phyloP scores from a whole-genome alignment of 2,113 vertebrate genomes.

The Pheucticus melanocephalus region DNA sequence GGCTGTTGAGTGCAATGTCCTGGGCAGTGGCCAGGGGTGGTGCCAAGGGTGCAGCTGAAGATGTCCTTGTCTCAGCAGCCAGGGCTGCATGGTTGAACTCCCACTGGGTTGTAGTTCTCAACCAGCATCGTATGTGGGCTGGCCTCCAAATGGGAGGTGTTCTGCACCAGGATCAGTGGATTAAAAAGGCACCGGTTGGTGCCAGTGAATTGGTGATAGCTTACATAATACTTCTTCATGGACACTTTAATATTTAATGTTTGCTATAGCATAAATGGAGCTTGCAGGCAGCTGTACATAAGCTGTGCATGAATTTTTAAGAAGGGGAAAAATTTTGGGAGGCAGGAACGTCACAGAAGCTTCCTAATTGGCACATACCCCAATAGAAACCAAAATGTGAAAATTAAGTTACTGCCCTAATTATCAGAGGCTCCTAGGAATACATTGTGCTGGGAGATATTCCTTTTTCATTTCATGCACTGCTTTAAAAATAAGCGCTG shows the following conservation, averaged over 20 bases:
- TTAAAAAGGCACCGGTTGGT: neutral
- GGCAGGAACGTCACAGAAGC: neutral
- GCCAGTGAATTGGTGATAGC: neutral
- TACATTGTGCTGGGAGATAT: slow-evolving; percentile 56
- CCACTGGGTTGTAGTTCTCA: neutral
- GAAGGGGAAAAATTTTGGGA: neutral
- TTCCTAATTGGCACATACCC: slow-evolving; percentile 70
- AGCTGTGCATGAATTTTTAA: slow-evolving; percentile 14
- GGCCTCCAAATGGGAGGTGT: neutral
- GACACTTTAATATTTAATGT: slow-evolving; percentile 31
- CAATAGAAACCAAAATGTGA: slow-evolving; percentile 57
- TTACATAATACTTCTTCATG: neutral
- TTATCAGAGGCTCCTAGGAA: slow-evolving; percentile 66
- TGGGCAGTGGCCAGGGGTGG: neutral
- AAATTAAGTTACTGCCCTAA: slow-evolving; percentile 70
- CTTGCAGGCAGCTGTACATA: slow-evolving; percentile 4
- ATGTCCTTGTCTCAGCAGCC: neutral
- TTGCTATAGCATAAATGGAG: slow-evolving; percentile 28
- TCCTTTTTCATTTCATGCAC: slow-evolving; percentile 56
- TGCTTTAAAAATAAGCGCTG: slow-evolving; percentile 38
- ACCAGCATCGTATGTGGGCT: fast-evolving
- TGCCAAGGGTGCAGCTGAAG: neutral
- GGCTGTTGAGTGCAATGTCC: fast-evolving
- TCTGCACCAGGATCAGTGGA: neutral
- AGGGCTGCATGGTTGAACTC: neutral